phyloP scores from a whole-genome alignment of 1,140 invertebrate species.

The Magallana ariakensis region DNA sequence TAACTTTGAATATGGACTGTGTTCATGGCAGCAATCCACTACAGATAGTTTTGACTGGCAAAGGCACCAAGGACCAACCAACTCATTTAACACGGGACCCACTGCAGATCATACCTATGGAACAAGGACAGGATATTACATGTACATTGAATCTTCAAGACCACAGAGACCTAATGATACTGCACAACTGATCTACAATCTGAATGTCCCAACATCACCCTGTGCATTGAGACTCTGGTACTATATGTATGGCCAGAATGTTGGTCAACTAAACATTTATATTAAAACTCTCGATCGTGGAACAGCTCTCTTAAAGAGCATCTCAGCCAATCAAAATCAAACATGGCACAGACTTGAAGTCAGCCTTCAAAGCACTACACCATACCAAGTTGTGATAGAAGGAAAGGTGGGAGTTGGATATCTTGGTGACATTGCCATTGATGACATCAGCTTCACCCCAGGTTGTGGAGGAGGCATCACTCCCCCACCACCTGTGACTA shows the following conservation, averaged over 20 bases:
- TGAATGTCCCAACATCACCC: conserved; percentile 54
- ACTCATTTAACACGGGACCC: conserved; percentile 70
- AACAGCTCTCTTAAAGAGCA: conserved; percentile 50
- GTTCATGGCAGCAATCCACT: conserved; percentile 70
- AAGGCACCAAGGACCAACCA: conserved; percentile 65
- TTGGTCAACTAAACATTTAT: conserved; percentile 70
- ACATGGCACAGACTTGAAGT: conserved; percentile 67
- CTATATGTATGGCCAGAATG: conserved; percentile 87
- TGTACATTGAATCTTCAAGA: conserved; percentile 73
- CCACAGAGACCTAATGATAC: conserved; percentile 69
- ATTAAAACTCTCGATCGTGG: conserved; percentile 57
- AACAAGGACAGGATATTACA: conserved; percentile 69
- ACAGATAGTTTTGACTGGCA: conserved; percentile 76
- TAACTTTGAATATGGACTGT: conserved; percentile 72
- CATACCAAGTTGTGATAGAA: conserved; percentile 79
- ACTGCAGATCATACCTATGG: conserved; percentile 71
- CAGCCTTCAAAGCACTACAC: conserved; percentile 50
- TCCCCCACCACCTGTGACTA: conserved; percentile 46
- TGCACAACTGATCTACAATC: conserved; percentile 61
- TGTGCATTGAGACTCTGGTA: conserved; percentile 83
- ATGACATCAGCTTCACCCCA: conserved; percentile 83
- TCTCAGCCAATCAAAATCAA: conserved; percentile 67
- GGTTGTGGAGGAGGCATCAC: conserved; percentile 68
- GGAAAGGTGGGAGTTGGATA: conserved; percentile 85
- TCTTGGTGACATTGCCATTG: conserved; percentile 87